Conservation (phyloP, 2,113 vertebrate genomes). For the Eptesicus fuscus region DNA sequence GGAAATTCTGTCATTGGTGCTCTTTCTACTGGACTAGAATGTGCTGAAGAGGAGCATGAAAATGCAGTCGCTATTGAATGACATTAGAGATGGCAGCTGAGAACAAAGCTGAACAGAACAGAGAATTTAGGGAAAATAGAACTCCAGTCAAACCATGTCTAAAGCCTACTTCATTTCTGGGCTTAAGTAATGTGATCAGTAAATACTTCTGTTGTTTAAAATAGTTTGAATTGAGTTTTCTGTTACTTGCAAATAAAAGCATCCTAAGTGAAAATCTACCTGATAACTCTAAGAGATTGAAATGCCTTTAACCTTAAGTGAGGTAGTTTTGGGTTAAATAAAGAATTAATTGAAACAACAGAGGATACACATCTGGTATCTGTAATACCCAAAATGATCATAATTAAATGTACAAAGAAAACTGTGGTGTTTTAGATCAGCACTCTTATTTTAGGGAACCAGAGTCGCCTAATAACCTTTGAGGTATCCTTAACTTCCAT, state of each 20-base stretch:
- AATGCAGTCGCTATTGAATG: neutral
- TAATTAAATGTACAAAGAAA: neutral
- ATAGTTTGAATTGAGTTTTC: slow-evolving; percentile 16
- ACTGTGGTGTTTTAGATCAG: neutral
- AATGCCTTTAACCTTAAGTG: neutral
- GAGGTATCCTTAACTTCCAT: neutral
- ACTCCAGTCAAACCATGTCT: neutral
- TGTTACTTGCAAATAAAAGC: neutral
- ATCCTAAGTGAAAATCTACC: neutral
- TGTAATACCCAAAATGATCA: neutral
- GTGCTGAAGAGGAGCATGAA: neutral
- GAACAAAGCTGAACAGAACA: neutral
- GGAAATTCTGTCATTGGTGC: neutral
- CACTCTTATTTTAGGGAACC: neutral
- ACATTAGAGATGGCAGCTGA: neutral
- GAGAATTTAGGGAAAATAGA: neutral
- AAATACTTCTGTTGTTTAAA: slow-evolving; percentile 10
- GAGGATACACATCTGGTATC: neutral
- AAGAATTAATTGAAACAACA: neutral
- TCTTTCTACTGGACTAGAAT: neutral
- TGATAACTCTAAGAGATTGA: slow-evolving; percentile 6
- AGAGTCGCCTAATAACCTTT: neutral
- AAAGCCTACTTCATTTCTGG: neutral
- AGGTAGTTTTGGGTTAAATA: neutral
- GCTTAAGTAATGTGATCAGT: neutral